Base-by-base conservation (phyloP, 2,113 vertebrate genomes). In the Aldabrachelys gigantea region DNA sequence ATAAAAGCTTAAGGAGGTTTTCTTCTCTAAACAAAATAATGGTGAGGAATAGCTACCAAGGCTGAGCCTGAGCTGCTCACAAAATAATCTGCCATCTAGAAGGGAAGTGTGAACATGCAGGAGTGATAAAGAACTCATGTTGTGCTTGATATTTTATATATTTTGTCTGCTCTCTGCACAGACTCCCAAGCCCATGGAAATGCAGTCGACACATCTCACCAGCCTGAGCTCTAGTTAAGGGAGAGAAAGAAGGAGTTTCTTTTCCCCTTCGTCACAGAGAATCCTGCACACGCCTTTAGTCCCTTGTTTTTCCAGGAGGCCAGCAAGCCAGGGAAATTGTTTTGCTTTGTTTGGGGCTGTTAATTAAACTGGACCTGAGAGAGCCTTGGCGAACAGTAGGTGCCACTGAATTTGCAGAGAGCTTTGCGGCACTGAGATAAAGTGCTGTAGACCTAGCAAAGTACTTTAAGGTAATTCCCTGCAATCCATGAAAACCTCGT, bases 291-390 rank as follows among this genome's bases (percentile, higher is more conserved):
- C 91, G 52, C 27, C 69, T 95, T 91, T 21, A 47, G 92, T 95
- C 1, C 0, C 13, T 87, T 86, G n/a, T 92, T 89, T 91, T 91
- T 90, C 85, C 91, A 76, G 65, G 94, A 85, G 90, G 83, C 65
- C 1, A 2, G 79, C 65, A 80, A 72, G 50, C 41, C 57, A 21
- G 85, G 90, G 50, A 93, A 97, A 78, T 27, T 4, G 62, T 82
- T 95, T 91, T 76, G 90, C 85, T 89, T 88, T 85, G 7, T 89
- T 90, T 1, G 0, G 10, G 54, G 38, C 94, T 81, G 38, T 93
- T 96, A 94, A 95, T 97, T 94, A 94, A 94, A 89, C 35, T 57
- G 11, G 53, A 80, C 59, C 82, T 89, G 89, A 89, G 89, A 69
- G 56, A 85, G 86, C 85, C 87, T 89, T 82, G 85, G 38, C 93